A percentile compares a stretch with the other conserved stretches of the same genome.
phyloP scores from a whole-genome alignment of 2,888 invertebrate species.

The Selenia dentaria region DNA sequence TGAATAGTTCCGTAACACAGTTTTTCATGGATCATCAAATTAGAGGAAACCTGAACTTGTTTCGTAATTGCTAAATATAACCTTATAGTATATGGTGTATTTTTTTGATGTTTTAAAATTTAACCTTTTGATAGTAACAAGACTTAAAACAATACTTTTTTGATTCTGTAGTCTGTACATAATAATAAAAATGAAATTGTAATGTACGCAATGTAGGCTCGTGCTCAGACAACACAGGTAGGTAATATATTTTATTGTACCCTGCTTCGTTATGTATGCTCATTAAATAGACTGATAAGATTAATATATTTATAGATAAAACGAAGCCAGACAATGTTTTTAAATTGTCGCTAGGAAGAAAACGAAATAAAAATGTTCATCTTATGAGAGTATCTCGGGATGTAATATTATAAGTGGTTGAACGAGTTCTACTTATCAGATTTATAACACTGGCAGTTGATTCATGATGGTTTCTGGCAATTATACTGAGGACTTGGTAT shows the following conservation, averaged over 20 bases:
- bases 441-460: slow-evolving; percentile 76
- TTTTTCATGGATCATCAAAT: slow-evolving; percentile 61
- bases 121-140: no score
- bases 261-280: slow-evolving; percentile 42
- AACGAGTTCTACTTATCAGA: slow-evolving; percentile 75
- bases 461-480: slow-evolving; percentile 78
- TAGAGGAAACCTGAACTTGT: slow-evolving; percentile 43
- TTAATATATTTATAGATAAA: slow-evolving; percentile 54
- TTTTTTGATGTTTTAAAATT: no score
- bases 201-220: slow-evolving; percentile 8
- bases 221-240: slow-evolving; percentile 41
- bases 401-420: slow-evolving; percentile 41
- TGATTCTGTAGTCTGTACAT: slow-evolving; percentile 9
- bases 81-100: no score
- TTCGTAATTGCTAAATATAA: no score
- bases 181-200: slow-evolving; percentile 9
- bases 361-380: slow-evolving; percentile 20
- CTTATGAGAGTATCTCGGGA: slow-evolving; percentile 23
- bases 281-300: slow-evolving; percentile 56
- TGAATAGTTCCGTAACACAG: slow-evolving; percentile 61
- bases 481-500: slow-evolving; percentile 65
- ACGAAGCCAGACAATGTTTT: slow-evolving; percentile 17
- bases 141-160: slow-evolving; percentile 9
- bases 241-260: slow-evolving; percentile 51
- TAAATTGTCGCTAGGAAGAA: slow-evolving; percentile 15